Conservation (phyloP, 1,140 invertebrate species). For the Drosophila melanica region DNA sequence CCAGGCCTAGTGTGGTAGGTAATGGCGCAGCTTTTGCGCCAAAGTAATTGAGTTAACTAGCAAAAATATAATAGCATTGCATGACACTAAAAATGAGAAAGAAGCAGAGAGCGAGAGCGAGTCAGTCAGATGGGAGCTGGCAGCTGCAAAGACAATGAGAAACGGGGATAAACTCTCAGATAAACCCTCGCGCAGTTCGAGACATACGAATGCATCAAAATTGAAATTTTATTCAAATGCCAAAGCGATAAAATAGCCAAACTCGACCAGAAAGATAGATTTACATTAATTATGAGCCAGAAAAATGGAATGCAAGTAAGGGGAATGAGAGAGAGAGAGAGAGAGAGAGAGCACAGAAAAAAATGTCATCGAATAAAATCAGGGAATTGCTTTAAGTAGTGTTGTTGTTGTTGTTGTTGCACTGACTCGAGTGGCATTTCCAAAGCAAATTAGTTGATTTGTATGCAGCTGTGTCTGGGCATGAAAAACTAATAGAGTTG, state of each 20-base stretch:
- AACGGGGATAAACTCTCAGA: conserved; percentile 26
- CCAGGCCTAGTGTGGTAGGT: conserved; percentile 27
- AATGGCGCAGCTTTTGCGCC: conserved; percentile 43
- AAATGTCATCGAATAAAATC: conserved; percentile 2
- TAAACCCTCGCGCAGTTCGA: conserved; percentile 7
- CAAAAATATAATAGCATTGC: conserved; percentile 47
- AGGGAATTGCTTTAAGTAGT: conserved; percentile 14
- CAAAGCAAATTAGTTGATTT: conserved; percentile 73
- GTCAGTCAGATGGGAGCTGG: background rate
- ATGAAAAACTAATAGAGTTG: conserved; percentile 78
- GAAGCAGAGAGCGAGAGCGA: background rate
- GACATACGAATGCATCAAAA: conserved; percentile 62
- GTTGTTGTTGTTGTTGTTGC: conserved; percentile 7
- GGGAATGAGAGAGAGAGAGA: background rate
- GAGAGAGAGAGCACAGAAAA: background rate
- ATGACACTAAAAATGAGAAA: background rate
- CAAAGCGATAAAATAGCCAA: conserved; percentile 47
- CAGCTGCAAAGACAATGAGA: conserved; percentile 25
- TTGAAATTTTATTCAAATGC: conserved; percentile 77
- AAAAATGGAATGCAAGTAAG: background rate
- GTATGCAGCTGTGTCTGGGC: conserved; percentile 52
- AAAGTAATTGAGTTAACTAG: conserved; percentile 69
- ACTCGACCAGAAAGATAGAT: conserved; percentile 43
- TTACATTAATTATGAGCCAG: conserved; percentile 74
- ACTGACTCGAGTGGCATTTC: conserved; percentile 27